phyloP scores from a whole-genome alignment of 2,888 invertebrate species.

The Drosophila phalerata region DNA sequence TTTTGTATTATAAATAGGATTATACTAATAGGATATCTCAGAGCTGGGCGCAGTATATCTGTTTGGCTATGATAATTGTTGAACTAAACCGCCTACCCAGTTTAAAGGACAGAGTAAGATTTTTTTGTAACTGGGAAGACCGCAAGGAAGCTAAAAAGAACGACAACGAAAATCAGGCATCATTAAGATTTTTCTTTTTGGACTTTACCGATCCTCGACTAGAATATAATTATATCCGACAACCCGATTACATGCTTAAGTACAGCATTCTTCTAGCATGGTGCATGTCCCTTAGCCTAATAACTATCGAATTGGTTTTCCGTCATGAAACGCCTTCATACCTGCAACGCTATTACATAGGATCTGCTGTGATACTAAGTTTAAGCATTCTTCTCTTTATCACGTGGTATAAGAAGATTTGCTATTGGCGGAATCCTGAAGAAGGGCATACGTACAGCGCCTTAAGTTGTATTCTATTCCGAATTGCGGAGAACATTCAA shows the following conservation, averaged over 20 bases:
- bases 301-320: slow-evolving; percentile 86
- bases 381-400: slow-evolving; percentile 88
- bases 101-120: background rate
- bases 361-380: background rate
- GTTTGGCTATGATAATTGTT: background rate
- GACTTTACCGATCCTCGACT: slow-evolving; percentile 87
- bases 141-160: background rate
- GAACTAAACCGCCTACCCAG: background rate
- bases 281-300: slow-evolving; percentile 87
- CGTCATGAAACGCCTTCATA: accelerated
- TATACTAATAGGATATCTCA: too few relatives aligned
- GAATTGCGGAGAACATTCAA: slow-evolving; percentile 87
- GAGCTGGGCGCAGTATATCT: background rate
- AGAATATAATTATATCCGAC: slow-evolving; percentile 90
- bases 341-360: background rate
- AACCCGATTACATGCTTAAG: slow-evolving; percentile 94
- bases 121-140: background rate
- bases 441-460: background rate
- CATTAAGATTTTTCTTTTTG: slow-evolving; percentile 86
- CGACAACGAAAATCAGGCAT: background rate
- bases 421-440: slow-evolving; percentile 87
- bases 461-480: slow-evolving; percentile 45
- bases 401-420: slow-evolving; percentile 91
- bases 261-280: slow-evolving; percentile 90
- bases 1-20: too few relatives aligned